Evolutionary conservation across 1,140 invertebrate species (phyloP).

Genomic region (Nasonia vitripennis): DNA sequence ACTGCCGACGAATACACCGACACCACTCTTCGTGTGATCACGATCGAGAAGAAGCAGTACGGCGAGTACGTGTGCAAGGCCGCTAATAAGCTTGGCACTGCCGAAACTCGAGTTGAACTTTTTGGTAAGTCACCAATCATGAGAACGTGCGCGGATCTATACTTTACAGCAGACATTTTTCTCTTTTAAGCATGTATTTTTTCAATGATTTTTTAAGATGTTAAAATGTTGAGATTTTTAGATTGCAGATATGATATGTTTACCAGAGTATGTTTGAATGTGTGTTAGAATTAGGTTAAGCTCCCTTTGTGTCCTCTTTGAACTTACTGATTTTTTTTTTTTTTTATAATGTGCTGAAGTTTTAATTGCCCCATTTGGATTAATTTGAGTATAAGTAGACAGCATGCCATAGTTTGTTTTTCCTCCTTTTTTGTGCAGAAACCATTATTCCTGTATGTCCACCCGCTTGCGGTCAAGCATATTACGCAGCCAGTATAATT

Average conservation of each 20-base stretch:
- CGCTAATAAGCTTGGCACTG: slow-evolving; percentile 89
- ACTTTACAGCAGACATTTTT: background rate
- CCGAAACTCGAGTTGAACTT: slow-evolving; percentile 85
- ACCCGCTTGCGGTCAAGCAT: slow-evolving; percentile 89
- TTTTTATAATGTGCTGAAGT: slow-evolving; percentile 63
- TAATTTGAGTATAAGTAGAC: slow-evolving; percentile 54
- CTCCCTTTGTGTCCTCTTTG: background rate
- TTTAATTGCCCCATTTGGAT: slow-evolving; percentile 16
- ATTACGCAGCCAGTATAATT: slow-evolving; percentile 77
- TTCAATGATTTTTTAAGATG: background rate
- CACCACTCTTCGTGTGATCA: slow-evolving; percentile 90
- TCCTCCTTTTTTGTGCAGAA: slow-evolving; percentile 79
- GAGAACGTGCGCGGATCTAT: background rate
- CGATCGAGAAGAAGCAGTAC: slow-evolving; percentile 93
- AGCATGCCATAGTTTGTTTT: slow-evolving; percentile 71
- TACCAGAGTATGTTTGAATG: background rate
- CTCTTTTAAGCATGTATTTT: background rate
- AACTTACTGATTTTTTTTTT: slow-evolving; percentile 53
- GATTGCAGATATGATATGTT: background rate
- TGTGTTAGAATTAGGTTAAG: background rate
- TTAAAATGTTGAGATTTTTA: background rate
- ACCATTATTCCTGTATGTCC: slow-evolving; percentile 94
- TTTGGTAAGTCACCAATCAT: slow-evolving; percentile 82
- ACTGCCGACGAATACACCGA: slow-evolving; percentile 93
- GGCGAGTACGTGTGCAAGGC: slow-evolving; percentile 91